Base-by-base conservation (phyloP, 2,113 vertebrate species). In the Isurus oxyrinchus region DNA sequence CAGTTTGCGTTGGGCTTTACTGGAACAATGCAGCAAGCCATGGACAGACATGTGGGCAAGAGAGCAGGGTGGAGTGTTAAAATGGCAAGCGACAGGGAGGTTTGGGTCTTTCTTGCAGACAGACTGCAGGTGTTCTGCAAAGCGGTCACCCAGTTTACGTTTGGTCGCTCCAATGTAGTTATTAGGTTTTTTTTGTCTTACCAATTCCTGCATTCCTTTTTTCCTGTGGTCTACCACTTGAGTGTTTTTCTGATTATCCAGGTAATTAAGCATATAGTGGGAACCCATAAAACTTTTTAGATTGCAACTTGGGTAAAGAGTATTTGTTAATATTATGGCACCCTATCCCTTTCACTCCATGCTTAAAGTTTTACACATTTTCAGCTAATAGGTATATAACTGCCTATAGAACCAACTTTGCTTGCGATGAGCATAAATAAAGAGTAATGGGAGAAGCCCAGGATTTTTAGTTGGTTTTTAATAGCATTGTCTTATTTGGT, bases 391-490 rank as follows among this genome's bases (percentile, higher is more conserved):
- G 49, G 84, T 1, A 23, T 87, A 25, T 7, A 88, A 53, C 55
- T 57, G 6, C 27, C 27, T 88, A 27, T 88, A 53, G 86, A 55
- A 88, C 53, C 5, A 93, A 40, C 35, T 2, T 94, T 94, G n/a
- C 88, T 40, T 94, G 90, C 59, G 66, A 11, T 21, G 59, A 40
- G 16, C 19, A 63, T 35, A 63, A 63, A 66, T 44, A 66, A 10
- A 21, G 14, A n/a, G 11, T 61, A 61, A 84, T 81, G 95, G 96
- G 69, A 96, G 35, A 86, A 96, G 31, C 53, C 79, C 69, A 5
- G 5, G 96, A 67, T 0, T 81, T 59, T 0, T 96, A 49, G 93
- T 96, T 96, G 14, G 97, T 97, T 72, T 31, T 72, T 72, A 31
- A 6, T 72, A 11, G 72, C 11, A 40, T 49, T 84, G 16, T 49